phyloP scores from a whole-genome alignment of 2,888 invertebrate species.

The Cheilosia urbana region DNA sequence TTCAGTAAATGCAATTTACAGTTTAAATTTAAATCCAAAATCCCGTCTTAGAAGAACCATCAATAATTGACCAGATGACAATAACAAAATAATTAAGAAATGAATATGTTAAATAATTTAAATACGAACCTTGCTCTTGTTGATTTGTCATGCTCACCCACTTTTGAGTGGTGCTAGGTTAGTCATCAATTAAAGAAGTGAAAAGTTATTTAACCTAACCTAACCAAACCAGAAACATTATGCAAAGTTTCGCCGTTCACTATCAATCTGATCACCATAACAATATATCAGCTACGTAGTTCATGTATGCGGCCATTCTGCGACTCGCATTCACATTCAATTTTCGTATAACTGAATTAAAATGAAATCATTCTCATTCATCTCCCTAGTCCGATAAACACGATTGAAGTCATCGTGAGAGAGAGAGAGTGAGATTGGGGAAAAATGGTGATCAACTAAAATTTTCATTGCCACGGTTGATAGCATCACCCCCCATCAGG shows the following conservation, averaged over 20 bases:
- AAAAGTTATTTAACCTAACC: background rate
- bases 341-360: constrained; percentile 12
- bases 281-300: background rate
- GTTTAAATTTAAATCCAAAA: too few species aligned
- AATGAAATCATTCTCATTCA: constrained; percentile 28
- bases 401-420: constrained; percentile 37
- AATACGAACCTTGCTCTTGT: too few species aligned
- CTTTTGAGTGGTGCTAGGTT: background rate
- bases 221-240: background rate
- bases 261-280: constrained; percentile 1
- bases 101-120: too few species aligned
- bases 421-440: background rate
- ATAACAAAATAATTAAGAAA: too few species aligned
- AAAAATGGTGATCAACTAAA: constrained; percentile 2
- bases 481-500: constrained; percentile 15
- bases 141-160: too few species aligned
- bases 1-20: too few species aligned
- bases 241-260: too few species aligned
- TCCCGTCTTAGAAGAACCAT: too few species aligned
- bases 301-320: background rate
- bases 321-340: background rate
- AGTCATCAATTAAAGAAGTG: background rate
- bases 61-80: too few species aligned
- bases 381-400: background rate
- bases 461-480: constrained; percentile 34